Conservation (phyloP, 2,113 vertebrate species). For the Labeo catla region DNA sequence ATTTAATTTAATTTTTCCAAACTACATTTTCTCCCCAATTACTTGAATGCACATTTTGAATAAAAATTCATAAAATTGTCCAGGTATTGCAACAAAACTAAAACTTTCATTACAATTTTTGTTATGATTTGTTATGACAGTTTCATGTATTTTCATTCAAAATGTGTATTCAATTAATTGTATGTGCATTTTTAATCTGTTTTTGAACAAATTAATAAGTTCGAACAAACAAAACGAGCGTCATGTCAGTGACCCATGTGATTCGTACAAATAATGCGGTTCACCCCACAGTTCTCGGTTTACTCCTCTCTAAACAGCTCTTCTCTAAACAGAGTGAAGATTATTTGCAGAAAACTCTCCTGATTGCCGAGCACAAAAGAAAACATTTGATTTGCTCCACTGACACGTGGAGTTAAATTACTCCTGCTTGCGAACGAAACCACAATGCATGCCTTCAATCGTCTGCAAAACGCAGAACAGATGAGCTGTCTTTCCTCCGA, state of each 20-base stretch:
- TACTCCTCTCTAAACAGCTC: slow-evolving; percentile 16
- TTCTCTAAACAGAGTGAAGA: not conserved
- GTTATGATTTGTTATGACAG: too few species aligned
- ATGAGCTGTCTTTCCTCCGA: slow-evolving; percentile 29
- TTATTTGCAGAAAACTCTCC: not conserved
- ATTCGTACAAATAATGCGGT: not conserved
- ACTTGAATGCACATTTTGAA: too few species aligned
- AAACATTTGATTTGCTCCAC: slow-evolving; percentile 38
- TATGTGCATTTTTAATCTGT: not conserved
- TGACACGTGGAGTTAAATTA: slow-evolving; percentile 30
- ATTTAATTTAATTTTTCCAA: too few species aligned
- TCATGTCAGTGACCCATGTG: not conserved
- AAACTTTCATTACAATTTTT: too few species aligned
- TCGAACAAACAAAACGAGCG: not conserved
- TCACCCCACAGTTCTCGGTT: not conserved
- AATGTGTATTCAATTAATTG: not conserved
- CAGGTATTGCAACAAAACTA: too few species aligned
- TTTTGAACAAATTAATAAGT: not conserved
- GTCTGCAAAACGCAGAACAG: slow-evolving; percentile 9
- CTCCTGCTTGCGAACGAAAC: slow-evolving; percentile 20
- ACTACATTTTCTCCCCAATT: too few species aligned
- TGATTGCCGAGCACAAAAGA: slow-evolving; percentile 27
- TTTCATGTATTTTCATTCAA: not conserved
- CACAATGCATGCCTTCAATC: slow-evolving; percentile 31
- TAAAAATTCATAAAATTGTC: too few species aligned